Percentiles rank a stretch among this genome's conserved stretches.
Evolutionary conservation across 2,888 invertebrate genomes (phyloP).

Genomic region (Heliconius sara): DNA sequence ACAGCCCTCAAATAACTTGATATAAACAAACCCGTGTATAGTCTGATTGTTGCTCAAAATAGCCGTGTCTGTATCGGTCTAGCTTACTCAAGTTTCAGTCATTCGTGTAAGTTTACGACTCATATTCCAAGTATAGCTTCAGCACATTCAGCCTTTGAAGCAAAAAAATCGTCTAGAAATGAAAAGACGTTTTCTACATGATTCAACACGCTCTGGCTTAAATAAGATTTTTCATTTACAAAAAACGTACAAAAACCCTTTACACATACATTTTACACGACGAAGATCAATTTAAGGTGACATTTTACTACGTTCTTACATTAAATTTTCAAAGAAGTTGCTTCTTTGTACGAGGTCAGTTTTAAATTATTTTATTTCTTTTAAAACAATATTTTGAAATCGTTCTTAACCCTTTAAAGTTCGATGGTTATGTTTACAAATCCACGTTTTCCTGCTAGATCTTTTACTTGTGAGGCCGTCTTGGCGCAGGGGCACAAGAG

Average conservation of each 20-base stretch:
- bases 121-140: constrained; percentile 45
- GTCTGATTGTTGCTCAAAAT: constrained; percentile 40
- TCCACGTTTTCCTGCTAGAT: neutral
- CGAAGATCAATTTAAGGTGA: constrained; percentile 4
- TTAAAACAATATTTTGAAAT: neutral
- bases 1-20: neutral
- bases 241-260: neutral
- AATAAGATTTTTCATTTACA: neutral
- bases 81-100: constrained; percentile 46
- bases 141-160: constrained; percentile 36
- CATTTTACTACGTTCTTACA: neutral
- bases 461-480: neutral
- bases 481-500: too few species aligned
- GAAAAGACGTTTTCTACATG: constrained; percentile 31
- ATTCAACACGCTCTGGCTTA: constrained; percentile 29
- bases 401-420: constrained; percentile 20
- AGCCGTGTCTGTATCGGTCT: constrained; percentile 40
- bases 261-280: neutral
- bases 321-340: constrained; percentile 17
- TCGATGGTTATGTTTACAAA: neutral
- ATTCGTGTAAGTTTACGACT: constrained; percentile 46
- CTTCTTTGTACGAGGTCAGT: constrained; percentile 13
- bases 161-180: constrained; percentile 32
- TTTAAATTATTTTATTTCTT: constrained; percentile 5
- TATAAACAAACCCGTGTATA: constrained; percentile 31